These are phyloP conservation scores for Drosophila lacertosa DNA, from an alignment of 1,140 invertebrate species.

Conservation along the genomic window DNA sequence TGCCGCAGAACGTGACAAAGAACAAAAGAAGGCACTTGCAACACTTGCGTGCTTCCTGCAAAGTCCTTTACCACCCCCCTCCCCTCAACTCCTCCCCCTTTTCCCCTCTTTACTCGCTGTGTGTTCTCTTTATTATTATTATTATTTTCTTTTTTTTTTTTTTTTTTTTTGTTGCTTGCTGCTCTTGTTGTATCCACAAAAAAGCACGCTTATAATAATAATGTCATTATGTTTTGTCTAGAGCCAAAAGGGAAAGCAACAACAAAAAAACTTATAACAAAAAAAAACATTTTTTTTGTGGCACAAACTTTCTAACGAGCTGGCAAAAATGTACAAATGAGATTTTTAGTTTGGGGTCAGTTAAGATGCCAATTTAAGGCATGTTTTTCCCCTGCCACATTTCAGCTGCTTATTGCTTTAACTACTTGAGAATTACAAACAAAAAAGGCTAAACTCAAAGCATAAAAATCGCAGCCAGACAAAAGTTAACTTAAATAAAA, in stretches of 20 bases:
- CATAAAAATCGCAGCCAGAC: no score
- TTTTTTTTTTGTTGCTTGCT: conserved; percentile 34
- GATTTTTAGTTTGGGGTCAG: conserved; percentile 15
- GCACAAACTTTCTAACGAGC: conserved; percentile 73
- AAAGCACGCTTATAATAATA: conserved; percentile 82
- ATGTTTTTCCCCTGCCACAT: no score
- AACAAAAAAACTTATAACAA: conserved; percentile 23
- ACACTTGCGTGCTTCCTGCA: conserved; percentile 17
- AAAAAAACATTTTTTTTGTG: conserved; percentile 42
- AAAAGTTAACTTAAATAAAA: no score
- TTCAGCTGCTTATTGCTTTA: background rate
- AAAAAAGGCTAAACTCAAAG: no score
- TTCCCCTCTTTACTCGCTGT: background rate
- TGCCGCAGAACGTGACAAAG: conserved; percentile 81
- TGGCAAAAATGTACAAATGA: conserved; percentile 19
- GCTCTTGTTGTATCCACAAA: conserved; percentile 81
- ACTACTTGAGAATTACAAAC: background rate
- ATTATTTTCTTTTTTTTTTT: conserved; percentile 35
- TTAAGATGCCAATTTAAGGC: background rate
- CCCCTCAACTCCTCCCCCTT: background rate
- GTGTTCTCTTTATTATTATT: conserved; percentile 27
- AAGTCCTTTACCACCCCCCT: background rate
- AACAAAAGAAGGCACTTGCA: conserved; percentile 84
- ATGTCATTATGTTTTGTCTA: conserved; percentile 69
- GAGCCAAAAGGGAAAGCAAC: conserved; percentile 1